Base-by-base conservation (phyloP, 2,888 invertebrate species). In the Chironomus tentans region DNA sequence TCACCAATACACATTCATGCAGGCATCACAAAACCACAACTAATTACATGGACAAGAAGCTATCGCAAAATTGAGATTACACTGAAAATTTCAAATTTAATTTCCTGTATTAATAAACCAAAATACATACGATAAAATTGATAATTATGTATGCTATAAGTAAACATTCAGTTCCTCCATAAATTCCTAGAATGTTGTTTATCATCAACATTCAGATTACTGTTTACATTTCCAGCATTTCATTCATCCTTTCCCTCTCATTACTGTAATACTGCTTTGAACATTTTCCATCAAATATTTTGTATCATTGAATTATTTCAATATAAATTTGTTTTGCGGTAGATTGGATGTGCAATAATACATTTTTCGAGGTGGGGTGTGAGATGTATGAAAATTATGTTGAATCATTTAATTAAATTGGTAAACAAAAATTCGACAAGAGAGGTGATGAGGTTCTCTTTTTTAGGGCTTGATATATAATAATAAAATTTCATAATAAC, bases 331-430 rank as follows among this genome's bases (percentile, higher is more conserved):
- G 56, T 56, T 18, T 56, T 56, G 56, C 18, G n/a, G 56, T 56
- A 56, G 5, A 56, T 56, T 38, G 38, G 2, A 38, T 38, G 38
- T 38, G 38, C 38, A 38, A 56, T 56, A 56, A 56, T 56, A 38
- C 21, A 13, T 56, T 13, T 12, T 24, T 12, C 24, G 10, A 13
- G 12, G 38, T 65, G 13, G 65, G 15, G 65, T 65, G 24, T 24
- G 24, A 65, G 65, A 22, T 18, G n/a, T n/a, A n/a, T 6, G 15
- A 15, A 65, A 65, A 65, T 65, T 65, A 13, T 65, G 65, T 65
- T 65, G 65, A 65, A 65, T 65, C 65, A 65, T 65, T 65, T 65
- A 65, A 65, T 65, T 65, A 65, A 65, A 65, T 65, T 65, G 65
- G 65, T 65, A 65, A 65, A 65, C 21, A 65, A 65, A 18, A 50